Conservation (phyloP, 2,888 invertebrate species). For the Liposcelis brunnea region DNA sequence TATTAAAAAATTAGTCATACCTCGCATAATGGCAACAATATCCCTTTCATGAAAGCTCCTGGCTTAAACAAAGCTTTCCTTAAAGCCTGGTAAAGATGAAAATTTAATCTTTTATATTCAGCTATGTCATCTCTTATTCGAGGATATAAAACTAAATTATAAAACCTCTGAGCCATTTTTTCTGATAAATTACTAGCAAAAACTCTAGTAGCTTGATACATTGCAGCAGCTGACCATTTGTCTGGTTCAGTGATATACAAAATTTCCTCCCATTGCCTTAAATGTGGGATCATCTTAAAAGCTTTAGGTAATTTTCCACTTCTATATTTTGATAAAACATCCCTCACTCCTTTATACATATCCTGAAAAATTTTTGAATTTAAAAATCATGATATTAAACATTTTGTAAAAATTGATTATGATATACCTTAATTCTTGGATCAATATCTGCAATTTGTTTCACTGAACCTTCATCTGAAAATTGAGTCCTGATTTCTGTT, state of each 20-base stretch:
- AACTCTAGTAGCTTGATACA: slow-evolving; percentile 90
- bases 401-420: too few relatives aligned
- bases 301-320: slow-evolving; percentile 96
- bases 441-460: slow-evolving; percentile 5
- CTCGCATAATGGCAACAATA: slow-evolving; percentile 43
- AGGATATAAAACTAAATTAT: slow-evolving; percentile 81
- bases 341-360: slow-evolving; percentile 81
- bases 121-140: slow-evolving; percentile 85
- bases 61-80: slow-evolving; percentile 90
- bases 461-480: slow-evolving; percentile 49
- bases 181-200: slow-evolving; percentile 95
- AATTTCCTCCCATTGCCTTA: slow-evolving; percentile 89
- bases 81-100: slow-evolving; percentile 89
- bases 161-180: slow-evolving; percentile 91
- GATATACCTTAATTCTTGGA: neutral
- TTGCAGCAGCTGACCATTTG: slow-evolving; percentile 94
- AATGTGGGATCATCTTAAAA: slow-evolving; percentile 86
- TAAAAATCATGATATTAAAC: neutral
- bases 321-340: slow-evolving; percentile 71
- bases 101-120: slow-evolving; percentile 88
- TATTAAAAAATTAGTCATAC: slow-evolving; percentile 20
- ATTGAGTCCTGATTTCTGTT: slow-evolving; percentile 71
- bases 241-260: slow-evolving; percentile 75
- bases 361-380: slow-evolving; percentile 31
- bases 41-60: slow-evolving; percentile 92